phyloP scores from a whole-genome alignment of 2,888 invertebrate genomes.

The Polyploca ridens region DNA sequence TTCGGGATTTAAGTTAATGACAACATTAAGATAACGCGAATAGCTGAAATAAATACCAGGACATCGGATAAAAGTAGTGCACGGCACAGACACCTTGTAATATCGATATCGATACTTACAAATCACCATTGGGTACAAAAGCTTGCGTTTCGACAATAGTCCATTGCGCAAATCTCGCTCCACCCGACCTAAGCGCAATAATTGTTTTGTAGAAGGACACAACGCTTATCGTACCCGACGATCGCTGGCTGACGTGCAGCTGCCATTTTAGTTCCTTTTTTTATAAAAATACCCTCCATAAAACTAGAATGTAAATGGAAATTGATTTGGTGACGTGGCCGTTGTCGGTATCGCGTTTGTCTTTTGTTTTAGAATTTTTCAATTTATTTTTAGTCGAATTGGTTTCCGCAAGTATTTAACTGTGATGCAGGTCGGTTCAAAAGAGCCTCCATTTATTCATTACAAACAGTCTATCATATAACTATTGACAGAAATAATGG shows the following conservation, averaged over 20 bases:
- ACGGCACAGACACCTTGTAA: conserved; percentile 40
- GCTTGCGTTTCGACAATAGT: conserved; percentile 51
- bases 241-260: conserved; percentile 71
- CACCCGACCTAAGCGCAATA: conserved; percentile 62
- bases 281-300: conserved; percentile 45
- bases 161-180: conserved; percentile 68
- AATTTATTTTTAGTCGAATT: conserved; percentile 16
- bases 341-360: conserved; percentile 6
- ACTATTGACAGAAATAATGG: no score
- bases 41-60: conserved; percentile 29
- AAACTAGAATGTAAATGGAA: conserved; percentile 47
- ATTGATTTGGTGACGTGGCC: conserved; percentile 35
- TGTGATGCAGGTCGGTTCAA: background rate
- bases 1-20: background rate
- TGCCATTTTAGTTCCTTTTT: conserved; percentile 66
- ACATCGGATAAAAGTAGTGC: conserved; percentile 29
- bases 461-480: background rate
- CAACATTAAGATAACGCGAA: background rate
- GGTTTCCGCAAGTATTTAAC: conserved; percentile 10
- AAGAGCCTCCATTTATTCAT: background rate
- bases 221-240: conserved; percentile 63
- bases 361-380: conserved; percentile 12
- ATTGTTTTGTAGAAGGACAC: conserved; percentile 81
- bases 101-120: conserved; percentile 48
- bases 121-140: conserved; percentile 56